Base-by-base conservation (phyloP, 2,113 vertebrate species). In the Cephalopholis sonnerati region DNA sequence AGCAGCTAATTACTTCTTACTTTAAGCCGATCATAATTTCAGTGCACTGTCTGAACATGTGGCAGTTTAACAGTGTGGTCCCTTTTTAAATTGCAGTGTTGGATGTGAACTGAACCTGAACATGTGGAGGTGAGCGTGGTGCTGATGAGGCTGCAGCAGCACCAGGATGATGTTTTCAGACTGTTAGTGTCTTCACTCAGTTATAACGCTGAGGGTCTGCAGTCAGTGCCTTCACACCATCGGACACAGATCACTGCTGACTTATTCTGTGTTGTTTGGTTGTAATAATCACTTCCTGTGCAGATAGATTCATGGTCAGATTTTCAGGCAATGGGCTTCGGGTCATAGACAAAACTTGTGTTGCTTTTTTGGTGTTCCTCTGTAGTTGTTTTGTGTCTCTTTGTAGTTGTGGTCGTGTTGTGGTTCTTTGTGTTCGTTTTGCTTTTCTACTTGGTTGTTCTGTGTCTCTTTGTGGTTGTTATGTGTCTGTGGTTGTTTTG, bases 61-160 rank as follows among this genome's bases (percentile, higher is more conserved):
- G 29, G 0, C 32, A 67, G 20, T 54, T 59, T 55, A 53, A 29
- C 29, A 7, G 46, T 27, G 5, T 12, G 22, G 65, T 5, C 17
- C 4, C 27, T 75, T 61, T 59, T 55, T 15, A 83, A 85, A 89
- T 64, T 65, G 24, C 46, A 70, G 61, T 50, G 70, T 83, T 16
- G 41, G 61, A 20, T 77, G 58, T 74, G 53, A 62, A 22, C 20
- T 74, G 68, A 84, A 71, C 15, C 59, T 67, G 74, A 84, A 51
- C 54, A 5, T 9, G 57, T 22, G 55, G 67, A 81, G 84, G n/a
- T 81, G 74, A 79, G 20, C 0, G 3, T 48, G n/a, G 57, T 24
- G 11, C 20, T 36, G 77, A 65, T 16, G 61, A 83, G 48, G 27
- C 68, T 61, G 44, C 51, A 29, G 58, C 59, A 77, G 51, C 64